Percentiles rank a stretch among this genome's conserved stretches.
These are phyloP conservation scores for Mesorhabditis sp. DNA, from an alignment of 2,888 invertebrate genomes.

Conservation along the genomic window DNA sequence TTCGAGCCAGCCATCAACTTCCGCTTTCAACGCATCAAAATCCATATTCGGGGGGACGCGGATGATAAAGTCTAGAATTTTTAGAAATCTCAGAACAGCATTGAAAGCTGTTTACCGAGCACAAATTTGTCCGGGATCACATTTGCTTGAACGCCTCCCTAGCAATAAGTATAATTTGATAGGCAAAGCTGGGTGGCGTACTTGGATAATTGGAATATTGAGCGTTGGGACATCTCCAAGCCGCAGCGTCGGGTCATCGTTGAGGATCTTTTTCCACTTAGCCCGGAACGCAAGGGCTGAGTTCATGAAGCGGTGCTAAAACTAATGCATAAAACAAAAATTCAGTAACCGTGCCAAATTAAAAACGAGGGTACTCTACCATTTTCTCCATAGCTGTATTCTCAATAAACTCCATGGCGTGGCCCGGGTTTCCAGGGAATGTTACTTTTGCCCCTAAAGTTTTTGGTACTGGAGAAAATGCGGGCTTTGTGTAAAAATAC, in stretches of 20 bases:
- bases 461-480: not conserved
- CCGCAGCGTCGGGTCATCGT: conserved; percentile 65
- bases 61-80: not conserved
- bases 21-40: not conserved
- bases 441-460: conserved; percentile 71
- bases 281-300: conserved; percentile 31
- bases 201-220: conserved; percentile 71
- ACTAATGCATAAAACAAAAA: not conserved
- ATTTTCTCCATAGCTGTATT: conserved; percentile 67
- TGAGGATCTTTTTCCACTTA: conserved; percentile 28
- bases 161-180: not conserved
- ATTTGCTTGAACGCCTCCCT: conserved; percentile 76
- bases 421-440: conserved; percentile 78
- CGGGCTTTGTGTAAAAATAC: not conserved
- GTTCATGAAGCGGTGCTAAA: conserved; percentile 31
- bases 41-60: not conserved
- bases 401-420: conserved; percentile 76
- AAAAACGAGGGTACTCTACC: conserved; percentile 8
- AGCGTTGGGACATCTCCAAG: conserved; percentile 81
- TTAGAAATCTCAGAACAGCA: not conserved
- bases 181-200: conserved; percentile 56
- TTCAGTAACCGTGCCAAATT: not conserved
- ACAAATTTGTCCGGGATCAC: conserved; percentile 79
- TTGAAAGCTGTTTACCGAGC: conserved; percentile 67
- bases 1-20: not conserved